These are phyloP conservation scores for Euspilapteryx auroguttella DNA, from an alignment of 2,888 invertebrate species.

Conservation along the genomic window DNA sequence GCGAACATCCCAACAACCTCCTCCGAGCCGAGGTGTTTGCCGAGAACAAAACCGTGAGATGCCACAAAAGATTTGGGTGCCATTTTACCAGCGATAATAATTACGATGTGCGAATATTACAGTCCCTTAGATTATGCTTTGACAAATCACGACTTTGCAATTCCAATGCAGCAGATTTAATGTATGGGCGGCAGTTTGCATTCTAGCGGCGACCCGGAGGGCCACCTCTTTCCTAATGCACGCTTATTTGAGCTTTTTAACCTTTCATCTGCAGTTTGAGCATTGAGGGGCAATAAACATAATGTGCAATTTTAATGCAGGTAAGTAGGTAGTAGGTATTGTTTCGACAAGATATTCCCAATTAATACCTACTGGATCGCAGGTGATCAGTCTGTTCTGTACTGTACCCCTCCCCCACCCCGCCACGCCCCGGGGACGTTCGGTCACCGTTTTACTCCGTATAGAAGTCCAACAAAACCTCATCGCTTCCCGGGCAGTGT, in stretches of 20 bases:
- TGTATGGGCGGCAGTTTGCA: conserved; percentile 62
- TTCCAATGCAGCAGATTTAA: conserved; percentile 60
- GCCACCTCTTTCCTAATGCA: conserved; percentile 62
- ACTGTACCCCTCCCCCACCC: too few relatives aligned
- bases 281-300: conserved; percentile 53
- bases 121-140: conserved; percentile 60
- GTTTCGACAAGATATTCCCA: too few relatives aligned
- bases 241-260: conserved; percentile 62
- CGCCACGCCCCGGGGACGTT: too few relatives aligned
- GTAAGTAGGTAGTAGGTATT: conserved; percentile 12
- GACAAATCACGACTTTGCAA: conserved; percentile 63
- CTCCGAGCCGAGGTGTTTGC: too few relatives aligned
- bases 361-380: too few relatives aligned
- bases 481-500: too few relatives aligned
- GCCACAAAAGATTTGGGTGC: conserved; percentile 41
- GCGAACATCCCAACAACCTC: too few relatives aligned
- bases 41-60: too few relatives aligned
- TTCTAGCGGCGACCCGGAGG: conserved; percentile 57
- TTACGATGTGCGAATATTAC: conserved; percentile 61
- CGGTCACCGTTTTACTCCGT: too few relatives aligned
- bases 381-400: too few relatives aligned
- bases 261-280: conserved; percentile 53
- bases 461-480: too few relatives aligned
- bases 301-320: conserved; percentile 36
- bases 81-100: conserved; percentile 56